These are phyloP conservation scores for Hydrolagus colliei DNA, from an alignment of 2,797 vertebrate genomes.

Conservation along the genomic window DNA sequence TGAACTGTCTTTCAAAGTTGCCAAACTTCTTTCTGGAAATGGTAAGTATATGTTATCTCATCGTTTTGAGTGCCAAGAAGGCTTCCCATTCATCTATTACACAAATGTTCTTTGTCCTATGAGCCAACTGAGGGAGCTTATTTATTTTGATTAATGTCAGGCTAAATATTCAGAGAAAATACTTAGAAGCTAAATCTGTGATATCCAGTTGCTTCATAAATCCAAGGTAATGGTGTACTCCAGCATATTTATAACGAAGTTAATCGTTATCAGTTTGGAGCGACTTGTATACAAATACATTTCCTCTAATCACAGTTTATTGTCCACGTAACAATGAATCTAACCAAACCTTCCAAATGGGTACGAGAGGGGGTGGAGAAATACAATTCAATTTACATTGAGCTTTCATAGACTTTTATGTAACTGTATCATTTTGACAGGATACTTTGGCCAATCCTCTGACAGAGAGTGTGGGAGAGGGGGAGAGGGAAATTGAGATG, in stretches of 20 bases:
- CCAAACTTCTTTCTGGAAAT: background rate
- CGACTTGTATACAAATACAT: too few relatives aligned
- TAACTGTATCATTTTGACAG: too few relatives aligned
- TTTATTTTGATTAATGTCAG: slow-evolving; percentile 12
- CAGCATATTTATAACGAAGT: background rate
- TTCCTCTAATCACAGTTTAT: too few relatives aligned
- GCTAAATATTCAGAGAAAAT: background rate
- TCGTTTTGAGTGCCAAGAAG: background rate
- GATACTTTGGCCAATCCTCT: too few relatives aligned
- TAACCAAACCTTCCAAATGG: too few relatives aligned
- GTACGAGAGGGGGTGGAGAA: too few relatives aligned
- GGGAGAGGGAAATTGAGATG: too few relatives aligned
- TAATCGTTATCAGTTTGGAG: background rate
- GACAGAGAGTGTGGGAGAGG: too few relatives aligned
- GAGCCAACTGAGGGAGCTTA: background rate
- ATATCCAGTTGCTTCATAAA: slow-evolving; percentile 2
- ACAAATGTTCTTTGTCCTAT: background rate
- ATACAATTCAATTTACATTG: too few relatives aligned
- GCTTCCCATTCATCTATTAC: background rate
- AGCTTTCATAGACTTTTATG: too few relatives aligned
- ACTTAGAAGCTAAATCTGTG: background rate
- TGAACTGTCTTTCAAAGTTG: slow-evolving; percentile 10
- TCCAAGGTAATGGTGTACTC: background rate
- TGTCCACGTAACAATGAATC: too few relatives aligned
- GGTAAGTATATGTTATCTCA: background rate